These are phyloP conservation scores for Gila robusta DNA, from an alignment of 2,797 vertebrate genomes.

Conservation along the genomic window DNA sequence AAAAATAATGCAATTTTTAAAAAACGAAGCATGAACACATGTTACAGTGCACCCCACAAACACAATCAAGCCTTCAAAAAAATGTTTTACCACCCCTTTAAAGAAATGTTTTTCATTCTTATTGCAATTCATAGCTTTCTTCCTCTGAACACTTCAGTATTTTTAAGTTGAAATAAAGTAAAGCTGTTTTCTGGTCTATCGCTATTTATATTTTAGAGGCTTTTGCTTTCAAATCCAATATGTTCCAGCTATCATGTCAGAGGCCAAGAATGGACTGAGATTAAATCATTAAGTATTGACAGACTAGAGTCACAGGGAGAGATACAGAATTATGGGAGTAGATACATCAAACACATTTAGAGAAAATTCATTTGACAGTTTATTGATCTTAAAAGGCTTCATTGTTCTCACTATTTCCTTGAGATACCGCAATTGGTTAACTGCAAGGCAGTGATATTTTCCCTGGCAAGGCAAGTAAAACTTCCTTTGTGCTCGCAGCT, in stretches of 20 bases:
- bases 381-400: slow-evolving; percentile 17
- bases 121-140: not conserved
- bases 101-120: not conserved
- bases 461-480: not conserved
- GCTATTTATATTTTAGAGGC: not conserved
- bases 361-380: slow-evolving; percentile 23
- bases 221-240: not conserved
- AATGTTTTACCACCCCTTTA: too few relatives aligned
- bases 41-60: too few relatives aligned
- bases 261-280: slow-evolving; percentile 12
- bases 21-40: too few relatives aligned
- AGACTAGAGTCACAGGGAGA: not conserved
- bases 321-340: slow-evolving; percentile 32
- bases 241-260: not conserved
- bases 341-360: slow-evolving; percentile 12
- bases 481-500: not conserved
- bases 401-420: slow-evolving; percentile 22
- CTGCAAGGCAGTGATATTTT: not conserved
- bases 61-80: too few relatives aligned
- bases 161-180: slow-evolving; percentile 9
- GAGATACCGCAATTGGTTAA: slow-evolving; percentile 9
- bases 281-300: slow-evolving; percentile 33
- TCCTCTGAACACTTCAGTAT: not conserved
- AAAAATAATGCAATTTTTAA: too few relatives aligned
- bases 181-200: not conserved